Base-by-base conservation (phyloP, 2,888 invertebrate species). In the Beris chalybata region DNA sequence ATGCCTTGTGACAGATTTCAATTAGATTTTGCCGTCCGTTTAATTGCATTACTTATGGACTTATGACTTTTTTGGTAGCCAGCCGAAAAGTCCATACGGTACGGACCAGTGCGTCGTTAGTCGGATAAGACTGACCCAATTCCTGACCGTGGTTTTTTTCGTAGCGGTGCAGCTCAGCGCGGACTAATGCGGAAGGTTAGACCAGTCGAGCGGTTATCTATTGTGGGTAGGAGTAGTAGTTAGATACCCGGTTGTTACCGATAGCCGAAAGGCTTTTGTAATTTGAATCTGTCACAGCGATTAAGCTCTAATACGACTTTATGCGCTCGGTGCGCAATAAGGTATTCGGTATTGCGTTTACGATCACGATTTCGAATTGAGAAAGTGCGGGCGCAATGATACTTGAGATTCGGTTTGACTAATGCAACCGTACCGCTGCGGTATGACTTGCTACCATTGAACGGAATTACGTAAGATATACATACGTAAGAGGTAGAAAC, bases 41-140 rank as follows among this genome's bases (percentile, higher is more conserved):
- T 69, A 66, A 69, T 69, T 69, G 69, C 69, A 69, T 69, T 69
- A 69, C 66, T 69, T 66, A 69, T 64, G 64, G 69, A 63, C 47
- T 53, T 54, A 48, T 54, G 66, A 44, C 55, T 53, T 65, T 61
- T 59, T 47, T 30, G 64, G 53, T 64, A 58, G 52, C 61, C 57
- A 48, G 47, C 48, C 38, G 38, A 38, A 30, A 31, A 12, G 13
- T 31, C 30, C 12, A 30, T 5, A 4, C 55, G 13, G 5, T 44
- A 22, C 11, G 29, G 47, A 11, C 29, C 47, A n/a, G 44, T 45
- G 29, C 12, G 29, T 58, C 22, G 9, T 15, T 29, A 44, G 45
- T n/a, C 31, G 11, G 29, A 61, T 61, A 32, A 47, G 38, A 38
- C 50, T 50, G 61, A 61, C 61, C 61, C 61, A 61, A 50, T 61